Evolutionary conservation across 2,888 invertebrate genomes (phyloP).

Genomic region (Oscheius sp.): DNA sequence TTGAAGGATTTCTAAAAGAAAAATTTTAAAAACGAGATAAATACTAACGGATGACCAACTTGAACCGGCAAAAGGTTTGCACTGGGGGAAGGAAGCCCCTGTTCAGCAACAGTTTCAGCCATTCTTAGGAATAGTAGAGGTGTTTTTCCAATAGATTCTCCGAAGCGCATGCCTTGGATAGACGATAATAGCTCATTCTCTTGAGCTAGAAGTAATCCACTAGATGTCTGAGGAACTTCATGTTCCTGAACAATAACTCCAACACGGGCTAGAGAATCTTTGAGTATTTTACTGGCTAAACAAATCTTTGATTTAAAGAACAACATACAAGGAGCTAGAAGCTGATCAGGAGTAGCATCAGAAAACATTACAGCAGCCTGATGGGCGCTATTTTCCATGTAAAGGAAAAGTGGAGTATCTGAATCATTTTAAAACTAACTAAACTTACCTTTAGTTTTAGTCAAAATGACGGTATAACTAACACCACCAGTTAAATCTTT

Average conservation of each 20-base stretch:
- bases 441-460: constrained; percentile 57
- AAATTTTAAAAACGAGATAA: neutral
- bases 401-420: constrained; percentile 67
- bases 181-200: constrained; percentile 31
- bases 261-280: constrained; percentile 48
- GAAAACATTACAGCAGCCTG: constrained; percentile 68
- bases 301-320: no score
- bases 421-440: neutral
- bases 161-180: constrained; percentile 37
- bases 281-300: constrained; percentile 41
- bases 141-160: constrained; percentile 51
- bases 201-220: constrained; percentile 40
- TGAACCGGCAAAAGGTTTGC: constrained; percentile 56
- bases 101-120: constrained; percentile 36
- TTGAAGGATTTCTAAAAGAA: constrained; percentile 22
- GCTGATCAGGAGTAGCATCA: constrained; percentile 64
- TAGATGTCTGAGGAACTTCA: constrained; percentile 31
- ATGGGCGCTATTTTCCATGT: constrained; percentile 65
- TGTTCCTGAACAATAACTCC: constrained; percentile 43
- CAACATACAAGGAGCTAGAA: constrained; percentile 53
- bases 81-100: constrained; percentile 49
- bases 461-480: constrained; percentile 60
- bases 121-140: constrained; percentile 56
- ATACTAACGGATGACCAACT: constrained; percentile 38
- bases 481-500: constrained; percentile 63